These are phyloP conservation scores for Pyrocephalus nanus DNA, from an alignment of 2,797 vertebrate genomes.

Conservation along the genomic window DNA sequence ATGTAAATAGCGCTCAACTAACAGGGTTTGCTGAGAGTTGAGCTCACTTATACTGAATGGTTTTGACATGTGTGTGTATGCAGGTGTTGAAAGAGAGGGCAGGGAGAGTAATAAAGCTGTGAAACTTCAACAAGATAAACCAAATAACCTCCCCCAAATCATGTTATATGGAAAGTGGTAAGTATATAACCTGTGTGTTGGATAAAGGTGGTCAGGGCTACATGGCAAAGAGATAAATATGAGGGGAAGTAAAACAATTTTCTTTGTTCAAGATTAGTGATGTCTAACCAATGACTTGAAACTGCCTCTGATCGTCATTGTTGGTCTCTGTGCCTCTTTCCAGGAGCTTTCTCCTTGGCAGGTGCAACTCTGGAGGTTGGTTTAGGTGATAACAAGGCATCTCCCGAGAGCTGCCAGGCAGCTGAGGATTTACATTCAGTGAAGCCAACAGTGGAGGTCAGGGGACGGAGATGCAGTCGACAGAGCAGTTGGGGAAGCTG, in stretches of 20 bases:
- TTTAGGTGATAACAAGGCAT: neutral
- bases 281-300: neutral
- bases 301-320: neutral
- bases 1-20: slow-evolving; percentile 29
- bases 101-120: neutral
- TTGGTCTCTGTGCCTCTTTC: neutral
- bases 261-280: accelerated
- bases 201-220: neutral
- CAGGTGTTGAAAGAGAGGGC: neutral
- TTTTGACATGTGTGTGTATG: neutral
- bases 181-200: neutral
- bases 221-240: neutral
- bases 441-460: accelerated
- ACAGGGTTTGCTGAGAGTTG: neutral
- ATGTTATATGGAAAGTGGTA: neutral
- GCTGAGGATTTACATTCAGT: neutral
- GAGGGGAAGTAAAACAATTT: neutral
- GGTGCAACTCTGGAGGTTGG: neutral
- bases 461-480: accelerated
- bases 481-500: neutral
- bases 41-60: neutral
- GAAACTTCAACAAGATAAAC: neutral
- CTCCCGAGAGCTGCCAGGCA: accelerated
- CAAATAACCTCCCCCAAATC: neutral
- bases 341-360: neutral